Conservation (phyloP, 1,140 invertebrate genomes). For the Megathymus violae region DNA sequence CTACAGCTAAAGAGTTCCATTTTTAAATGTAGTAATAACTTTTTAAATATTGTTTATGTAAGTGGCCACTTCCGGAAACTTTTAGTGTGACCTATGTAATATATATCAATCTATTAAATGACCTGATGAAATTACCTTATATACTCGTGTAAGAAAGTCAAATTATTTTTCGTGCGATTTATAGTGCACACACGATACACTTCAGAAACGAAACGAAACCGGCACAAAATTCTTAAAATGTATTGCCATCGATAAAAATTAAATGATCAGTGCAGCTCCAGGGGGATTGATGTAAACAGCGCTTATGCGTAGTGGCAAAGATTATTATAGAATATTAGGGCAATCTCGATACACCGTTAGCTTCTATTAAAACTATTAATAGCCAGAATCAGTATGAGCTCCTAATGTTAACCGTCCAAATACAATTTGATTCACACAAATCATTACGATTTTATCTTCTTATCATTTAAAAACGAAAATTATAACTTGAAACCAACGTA, state of each 20-base stretch:
- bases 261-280: neutral
- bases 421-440: neutral
- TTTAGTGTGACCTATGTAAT: no score
- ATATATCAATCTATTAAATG: no score
- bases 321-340: conserved; percentile 7
- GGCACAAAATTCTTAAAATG: conserved; percentile 45
- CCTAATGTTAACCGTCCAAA: no score
- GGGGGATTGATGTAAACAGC: neutral
- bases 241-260: conserved; percentile 52
- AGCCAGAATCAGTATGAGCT: conserved; percentile 1
- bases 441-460: neutral
- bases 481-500: no score
- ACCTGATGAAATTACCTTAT: no score
- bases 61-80: no score
- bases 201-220: conserved; percentile 45
- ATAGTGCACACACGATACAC: conserved; percentile 46
- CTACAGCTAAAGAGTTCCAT: no score
- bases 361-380: conserved; percentile 12
- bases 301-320: neutral
- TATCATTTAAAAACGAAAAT: neutral
- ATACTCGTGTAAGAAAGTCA: conserved; percentile 4
- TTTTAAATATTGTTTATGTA: no score
- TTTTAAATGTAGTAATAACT: no score
- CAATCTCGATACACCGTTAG: conserved; percentile 6
- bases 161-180: conserved; percentile 48